Evolutionary conservation across 2,888 invertebrate species (phyloP).

Genomic region (Spialia ferax): DNA sequence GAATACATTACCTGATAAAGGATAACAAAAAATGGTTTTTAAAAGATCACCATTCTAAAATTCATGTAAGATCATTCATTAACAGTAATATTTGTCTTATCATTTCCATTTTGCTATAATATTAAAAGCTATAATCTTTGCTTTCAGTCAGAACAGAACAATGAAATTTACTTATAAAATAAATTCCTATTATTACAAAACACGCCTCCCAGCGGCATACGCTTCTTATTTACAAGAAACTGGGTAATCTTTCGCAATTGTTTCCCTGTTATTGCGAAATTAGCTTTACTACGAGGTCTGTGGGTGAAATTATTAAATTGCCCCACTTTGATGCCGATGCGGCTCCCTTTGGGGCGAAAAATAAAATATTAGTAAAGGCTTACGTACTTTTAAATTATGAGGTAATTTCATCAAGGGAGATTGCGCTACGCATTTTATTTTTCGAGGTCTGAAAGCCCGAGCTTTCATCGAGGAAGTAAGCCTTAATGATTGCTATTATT

Average conservation of each 20-base stretch:
- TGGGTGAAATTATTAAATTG: slow-evolving; percentile 77
- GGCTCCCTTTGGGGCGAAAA: slow-evolving; percentile 44
- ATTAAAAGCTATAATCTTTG: too few relatives aligned
- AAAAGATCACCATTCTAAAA: too few relatives aligned
- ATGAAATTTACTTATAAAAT: not conserved
- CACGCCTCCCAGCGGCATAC: slow-evolving; percentile 1
- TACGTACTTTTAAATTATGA: slow-evolving; percentile 44
- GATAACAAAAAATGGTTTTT: too few relatives aligned
- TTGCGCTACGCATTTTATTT: slow-evolving; percentile 46
- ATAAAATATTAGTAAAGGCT: slow-evolving; percentile 47
- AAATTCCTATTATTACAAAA: slow-evolving; percentile 4
- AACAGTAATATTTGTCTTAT: not conserved
- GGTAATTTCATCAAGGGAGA: slow-evolving; percentile 45
- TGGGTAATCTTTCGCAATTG: slow-evolving; percentile 74
- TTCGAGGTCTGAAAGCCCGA: slow-evolving; percentile 33
- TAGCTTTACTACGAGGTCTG: slow-evolving; percentile 69
- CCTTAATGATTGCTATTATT: slow-evolving; percentile 40
- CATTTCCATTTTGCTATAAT: not conserved
- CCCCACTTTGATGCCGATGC: slow-evolving; percentile 58
- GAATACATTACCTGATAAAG: too few relatives aligned
- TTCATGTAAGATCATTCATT: too few relatives aligned
- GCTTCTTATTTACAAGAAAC: slow-evolving; percentile 48
- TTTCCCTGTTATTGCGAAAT: slow-evolving; percentile 75
- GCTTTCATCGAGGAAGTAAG: slow-evolving; percentile 37
- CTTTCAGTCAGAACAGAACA: not conserved